Conservation (phyloP, 2,113 vertebrate genomes). For the Irena cyanogastra region DNA sequence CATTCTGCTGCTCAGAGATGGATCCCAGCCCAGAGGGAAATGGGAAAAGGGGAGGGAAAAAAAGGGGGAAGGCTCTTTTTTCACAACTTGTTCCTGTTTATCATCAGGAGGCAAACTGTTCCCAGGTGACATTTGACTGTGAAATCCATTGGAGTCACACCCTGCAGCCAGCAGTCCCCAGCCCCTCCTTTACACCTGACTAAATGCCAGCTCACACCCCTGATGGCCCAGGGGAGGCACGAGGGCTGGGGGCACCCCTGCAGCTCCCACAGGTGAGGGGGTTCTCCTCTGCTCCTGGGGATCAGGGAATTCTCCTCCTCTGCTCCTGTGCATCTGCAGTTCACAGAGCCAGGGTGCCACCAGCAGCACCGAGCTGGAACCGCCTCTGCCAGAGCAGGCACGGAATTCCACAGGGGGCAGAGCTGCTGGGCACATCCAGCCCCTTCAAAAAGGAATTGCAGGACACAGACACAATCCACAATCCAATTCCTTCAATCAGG, state of each 20-base stretch:
- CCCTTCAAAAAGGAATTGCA: background rate
- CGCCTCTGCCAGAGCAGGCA: background rate
- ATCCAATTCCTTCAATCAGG: no score
- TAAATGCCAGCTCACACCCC: background rate
- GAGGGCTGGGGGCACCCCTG: background rate
- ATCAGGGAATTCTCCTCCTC: background rate
- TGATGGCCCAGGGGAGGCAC: background rate
- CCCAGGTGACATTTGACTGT: background rate
- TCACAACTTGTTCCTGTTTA: background rate
- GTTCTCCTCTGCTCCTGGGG: background rate
- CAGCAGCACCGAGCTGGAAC: background rate
- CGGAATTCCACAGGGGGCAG: background rate
- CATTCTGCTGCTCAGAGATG: background rate
- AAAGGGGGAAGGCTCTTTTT: rapidly evolving
- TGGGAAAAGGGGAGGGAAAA: background rate
- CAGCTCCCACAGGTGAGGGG: background rate
- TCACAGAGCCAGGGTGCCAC: background rate
- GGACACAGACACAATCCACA: background rate
- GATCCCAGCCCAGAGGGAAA: background rate
- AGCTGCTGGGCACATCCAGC: background rate
- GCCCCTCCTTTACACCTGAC: background rate
- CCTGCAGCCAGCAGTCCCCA: background rate
- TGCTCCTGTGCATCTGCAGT: background rate
- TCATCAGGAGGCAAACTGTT: background rate
- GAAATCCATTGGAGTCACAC: background rate